A percentile compares a stretch with the other conserved stretches of the same genome.
These are phyloP conservation scores for Meleagris gallopavo DNA, from an alignment of 2,113 vertebrate species.

Conservation along the genomic window DNA sequence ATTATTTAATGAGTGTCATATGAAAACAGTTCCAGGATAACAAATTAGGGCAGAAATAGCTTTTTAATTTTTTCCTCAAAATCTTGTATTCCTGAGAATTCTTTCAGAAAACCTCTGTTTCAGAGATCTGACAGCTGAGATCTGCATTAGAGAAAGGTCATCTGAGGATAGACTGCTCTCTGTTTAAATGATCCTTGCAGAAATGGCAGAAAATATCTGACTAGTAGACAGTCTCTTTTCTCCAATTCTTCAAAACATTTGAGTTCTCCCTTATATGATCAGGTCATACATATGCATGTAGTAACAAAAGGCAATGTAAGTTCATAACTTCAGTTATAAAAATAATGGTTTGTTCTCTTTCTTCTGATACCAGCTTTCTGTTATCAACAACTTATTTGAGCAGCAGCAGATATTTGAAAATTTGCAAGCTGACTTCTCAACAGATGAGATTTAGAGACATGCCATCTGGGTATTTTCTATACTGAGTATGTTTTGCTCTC, in stretches of 20 bases:
- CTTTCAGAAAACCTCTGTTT: background rate
- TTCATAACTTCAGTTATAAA: background rate
- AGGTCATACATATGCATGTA: background rate
- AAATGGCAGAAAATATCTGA: background rate
- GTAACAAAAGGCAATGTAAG: background rate
- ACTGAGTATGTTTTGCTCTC: background rate
- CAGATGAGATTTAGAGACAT: background rate
- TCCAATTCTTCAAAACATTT: background rate
- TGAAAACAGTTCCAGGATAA: background rate
- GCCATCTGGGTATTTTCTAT: rapidly evolving
- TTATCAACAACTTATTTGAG: background rate
- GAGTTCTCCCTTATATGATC: background rate
- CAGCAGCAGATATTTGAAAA: background rate
- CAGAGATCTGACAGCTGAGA: background rate
- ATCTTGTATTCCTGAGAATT: background rate
- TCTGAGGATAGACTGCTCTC: background rate
- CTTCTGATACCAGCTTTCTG: background rate
- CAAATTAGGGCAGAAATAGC: background rate
- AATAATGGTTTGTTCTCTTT: background rate
- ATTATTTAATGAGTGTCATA: background rate
- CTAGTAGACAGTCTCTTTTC: background rate
- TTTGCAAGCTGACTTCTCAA: background rate
- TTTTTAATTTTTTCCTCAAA: background rate
- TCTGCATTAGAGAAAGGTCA: background rate
- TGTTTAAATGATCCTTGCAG: background rate